Evolutionary conservation across 2,888 invertebrate genomes (phyloP), one percentile per base, ranked within the genome.

Genomic region (Boloria selene): DNA sequence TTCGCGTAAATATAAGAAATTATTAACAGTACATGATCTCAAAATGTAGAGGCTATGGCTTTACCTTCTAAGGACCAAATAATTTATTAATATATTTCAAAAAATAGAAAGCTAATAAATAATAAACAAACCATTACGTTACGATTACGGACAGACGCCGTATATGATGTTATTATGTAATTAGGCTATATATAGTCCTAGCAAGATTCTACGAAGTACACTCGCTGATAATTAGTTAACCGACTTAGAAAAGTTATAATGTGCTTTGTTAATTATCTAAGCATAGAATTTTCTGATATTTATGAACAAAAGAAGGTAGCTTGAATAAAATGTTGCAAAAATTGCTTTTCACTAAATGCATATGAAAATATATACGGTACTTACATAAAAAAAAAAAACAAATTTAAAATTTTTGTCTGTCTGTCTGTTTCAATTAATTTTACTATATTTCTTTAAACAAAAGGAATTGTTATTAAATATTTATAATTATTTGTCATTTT

Each of bases 91-190:
- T 17, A 4, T 10, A 49, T 52, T 17, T 18, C 2, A 58, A 26
- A 58, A 22, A 3, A 26, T 58, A 26, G 58, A 58, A 47, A 58
- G 58, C 26, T 55, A 44, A 55, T 55, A 56, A 56, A 56, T 26
- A 56, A 45, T 44, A 56, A 45, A 26, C 55, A 5, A 45, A 56
- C 56, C 42, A 45, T 44, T 56, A 45, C 18, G 5, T 18, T 22
- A 45, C 45, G n/a, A 45, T 45, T 45, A 56, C 50, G 49, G 49
- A 59, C 17, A 38, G 59, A n/a, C 45, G 44, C 59, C 58, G 26
- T 59, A 64, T 64, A 64, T 59, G 64, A 47, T 44, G 51, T 64
- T 64, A 47, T 64, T 64, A 64, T 64, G 64, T 64, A 59, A 59
- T 59, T 56, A 59, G 16, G 2, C 64, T 64, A 59, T 64, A 59